phyloP scores from a whole-genome alignment of 2,113 vertebrate species.

The Platichthys flesus region DNA sequence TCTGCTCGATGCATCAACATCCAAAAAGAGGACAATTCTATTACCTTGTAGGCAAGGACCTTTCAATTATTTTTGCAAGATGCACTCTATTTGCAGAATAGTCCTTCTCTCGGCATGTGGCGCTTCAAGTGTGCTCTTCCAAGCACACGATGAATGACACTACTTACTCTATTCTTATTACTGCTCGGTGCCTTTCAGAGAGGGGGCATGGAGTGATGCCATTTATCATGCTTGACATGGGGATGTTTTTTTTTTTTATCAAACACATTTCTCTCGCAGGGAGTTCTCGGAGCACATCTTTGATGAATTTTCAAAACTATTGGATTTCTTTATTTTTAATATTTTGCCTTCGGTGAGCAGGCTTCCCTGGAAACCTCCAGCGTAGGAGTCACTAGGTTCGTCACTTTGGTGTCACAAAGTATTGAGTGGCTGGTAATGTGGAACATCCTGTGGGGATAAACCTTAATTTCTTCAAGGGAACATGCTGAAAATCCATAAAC shows the following conservation, averaged over 20 bases:
- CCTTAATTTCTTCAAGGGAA: constrained; percentile 69
- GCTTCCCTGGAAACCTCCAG: constrained; percentile 19
- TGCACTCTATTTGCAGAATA: constrained; percentile 49
- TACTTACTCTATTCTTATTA: constrained; percentile 70
- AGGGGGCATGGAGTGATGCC: constrained; percentile 36
- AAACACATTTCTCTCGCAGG: constrained; percentile 56
- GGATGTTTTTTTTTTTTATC: constrained; percentile 12
- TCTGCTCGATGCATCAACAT: constrained; percentile 11
- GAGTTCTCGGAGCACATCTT: constrained; percentile 43
- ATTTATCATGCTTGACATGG: constrained; percentile 64
- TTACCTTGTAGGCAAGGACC: constrained; percentile 40
- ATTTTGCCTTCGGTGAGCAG: constrained; percentile 29
- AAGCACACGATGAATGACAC: constrained; percentile 60
- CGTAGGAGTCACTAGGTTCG: constrained; percentile 32
- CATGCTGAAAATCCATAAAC: constrained; percentile 74
- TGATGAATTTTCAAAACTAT: constrained; percentile 58
- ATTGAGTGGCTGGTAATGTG: constrained; percentile 65
- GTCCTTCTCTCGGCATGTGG: constrained; percentile 23
- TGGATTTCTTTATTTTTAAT: constrained; percentile 54
- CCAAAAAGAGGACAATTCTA: constrained; percentile 30
- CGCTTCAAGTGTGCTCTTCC: constrained; percentile 49
- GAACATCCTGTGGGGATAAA: constrained; percentile 59
- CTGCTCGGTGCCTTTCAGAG: constrained; percentile 41
- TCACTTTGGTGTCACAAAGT: constrained; percentile 57
- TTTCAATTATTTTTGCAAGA: constrained; percentile 52